A percentile compares a stretch with the other conserved stretches of the same genome.
These are phyloP conservation scores for Tholera decimalis DNA, from an alignment of 2,888 invertebrate species.

Conservation along the genomic window DNA sequence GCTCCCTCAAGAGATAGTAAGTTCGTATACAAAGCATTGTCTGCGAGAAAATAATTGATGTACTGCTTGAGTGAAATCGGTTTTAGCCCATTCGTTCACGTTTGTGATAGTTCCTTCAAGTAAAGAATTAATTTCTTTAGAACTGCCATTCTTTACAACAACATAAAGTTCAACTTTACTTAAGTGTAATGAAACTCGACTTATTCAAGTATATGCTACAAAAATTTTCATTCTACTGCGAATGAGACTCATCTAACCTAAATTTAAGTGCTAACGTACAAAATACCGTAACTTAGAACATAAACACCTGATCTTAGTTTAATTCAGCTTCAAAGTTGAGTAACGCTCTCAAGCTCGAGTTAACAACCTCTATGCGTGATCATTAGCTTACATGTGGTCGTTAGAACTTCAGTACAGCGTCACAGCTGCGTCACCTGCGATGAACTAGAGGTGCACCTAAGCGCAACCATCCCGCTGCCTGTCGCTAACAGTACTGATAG, in stretches of 20 bases:
- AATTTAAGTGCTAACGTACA: slow-evolving; percentile 19
- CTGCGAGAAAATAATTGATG: slow-evolving; percentile 29
- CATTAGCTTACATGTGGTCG: slow-evolving; percentile 56
- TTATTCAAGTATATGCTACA: slow-evolving; percentile 6
- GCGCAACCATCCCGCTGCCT: slow-evolving; percentile 69
- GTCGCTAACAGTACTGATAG: slow-evolving; percentile 75
- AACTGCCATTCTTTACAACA: background rate
- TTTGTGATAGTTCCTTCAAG: slow-evolving; percentile 2
- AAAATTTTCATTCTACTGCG: slow-evolving; percentile 1
- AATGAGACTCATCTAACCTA: slow-evolving; percentile 4
- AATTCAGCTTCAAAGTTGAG: slow-evolving; percentile 46
- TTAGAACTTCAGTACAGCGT: slow-evolving; percentile 55
- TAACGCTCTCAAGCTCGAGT: slow-evolving; percentile 38
- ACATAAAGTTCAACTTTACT: slow-evolving; percentile 14
- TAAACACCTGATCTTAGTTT: slow-evolving; percentile 57
- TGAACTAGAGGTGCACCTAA: slow-evolving; percentile 63
- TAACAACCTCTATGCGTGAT: slow-evolving; percentile 58
- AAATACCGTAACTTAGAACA: slow-evolving; percentile 33
- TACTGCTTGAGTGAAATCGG: slow-evolving; percentile 19
- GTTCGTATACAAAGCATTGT: slow-evolving; percentile 41
- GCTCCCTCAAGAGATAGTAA: slow-evolving; percentile 28
- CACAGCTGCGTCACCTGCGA: slow-evolving; percentile 57
- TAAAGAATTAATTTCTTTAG: slow-evolving; percentile 16
- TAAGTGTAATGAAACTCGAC: slow-evolving; percentile 12
- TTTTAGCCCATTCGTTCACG: slow-evolving; percentile 9